phyloP scores from a whole-genome alignment of 2,888 invertebrate species.

The Masnerella sp. region DNA sequence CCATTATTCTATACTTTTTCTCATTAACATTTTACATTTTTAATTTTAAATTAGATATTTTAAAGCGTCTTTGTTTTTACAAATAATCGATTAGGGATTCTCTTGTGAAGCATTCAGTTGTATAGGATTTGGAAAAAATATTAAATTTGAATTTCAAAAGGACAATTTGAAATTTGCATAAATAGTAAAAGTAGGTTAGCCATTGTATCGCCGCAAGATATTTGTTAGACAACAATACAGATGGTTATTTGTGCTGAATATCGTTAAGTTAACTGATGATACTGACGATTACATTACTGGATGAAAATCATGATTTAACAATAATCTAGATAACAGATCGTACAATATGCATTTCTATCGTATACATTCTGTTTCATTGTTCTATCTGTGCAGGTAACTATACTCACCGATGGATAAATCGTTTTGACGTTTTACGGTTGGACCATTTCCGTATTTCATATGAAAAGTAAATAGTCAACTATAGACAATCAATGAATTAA shows the following conservation, averaged over 20 bases:
- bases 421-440: slow-evolving; percentile 8
- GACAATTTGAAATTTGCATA: slow-evolving; percentile 1
- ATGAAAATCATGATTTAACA: slow-evolving; percentile 39
- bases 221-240: slow-evolving; percentile 23
- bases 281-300: slow-evolving; percentile 21
- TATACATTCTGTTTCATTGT: slow-evolving; percentile 20
- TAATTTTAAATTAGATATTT: no score
- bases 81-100: no score
- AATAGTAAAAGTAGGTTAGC: slow-evolving; percentile 6
- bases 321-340: slow-evolving; percentile 25
- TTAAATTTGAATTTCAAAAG: neutral
- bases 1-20: no score
- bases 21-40: no score
- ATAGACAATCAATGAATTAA: no score
- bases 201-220: neutral
- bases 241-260: slow-evolving; percentile 16
- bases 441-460: neutral
- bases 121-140: no score
- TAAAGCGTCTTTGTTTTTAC: no score
- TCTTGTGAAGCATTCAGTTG: no score
- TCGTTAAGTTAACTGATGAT: slow-evolving; percentile 17
- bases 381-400: slow-evolving; percentile 5
- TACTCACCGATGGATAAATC: neutral
- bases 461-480: no score
- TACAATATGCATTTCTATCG: slow-evolving; percentile 22